Conservation (phyloP, 2,888 invertebrate species). For the Merodon equestris region DNA sequence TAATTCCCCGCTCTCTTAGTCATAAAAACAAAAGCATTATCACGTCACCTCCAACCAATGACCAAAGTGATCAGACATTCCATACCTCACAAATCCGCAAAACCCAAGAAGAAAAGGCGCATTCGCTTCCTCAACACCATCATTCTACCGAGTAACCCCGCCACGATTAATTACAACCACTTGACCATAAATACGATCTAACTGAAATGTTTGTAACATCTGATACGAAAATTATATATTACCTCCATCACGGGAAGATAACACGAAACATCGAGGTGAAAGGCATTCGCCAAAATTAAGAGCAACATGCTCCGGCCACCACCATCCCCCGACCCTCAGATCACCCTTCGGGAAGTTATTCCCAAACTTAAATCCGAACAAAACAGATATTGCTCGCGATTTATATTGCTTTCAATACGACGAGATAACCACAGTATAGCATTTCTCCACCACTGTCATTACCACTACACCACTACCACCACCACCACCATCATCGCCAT, state of each 20-base stretch:
- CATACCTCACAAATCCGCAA: too few relatives aligned
- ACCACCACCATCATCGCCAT: slow-evolving; percentile 13
- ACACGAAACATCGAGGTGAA: slow-evolving; percentile 18
- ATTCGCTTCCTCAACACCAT: too few relatives aligned
- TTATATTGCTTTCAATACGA: slow-evolving; percentile 57
- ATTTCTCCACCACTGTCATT: slow-evolving; percentile 17
- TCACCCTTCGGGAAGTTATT: too few relatives aligned
- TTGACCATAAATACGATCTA: slow-evolving; percentile 55
- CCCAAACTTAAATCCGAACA: neutral
- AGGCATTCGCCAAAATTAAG: too few relatives aligned
- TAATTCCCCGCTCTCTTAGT: too few relatives aligned
- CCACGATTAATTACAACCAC: slow-evolving; percentile 48
- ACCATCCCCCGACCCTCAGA: neutral
- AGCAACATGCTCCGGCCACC: too few relatives aligned
- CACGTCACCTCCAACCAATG: too few relatives aligned
- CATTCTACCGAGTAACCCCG: too few relatives aligned
- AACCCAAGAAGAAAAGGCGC: too few relatives aligned
- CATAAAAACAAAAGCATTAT: too few relatives aligned
- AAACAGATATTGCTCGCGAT: slow-evolving; percentile 31
- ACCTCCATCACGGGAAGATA: slow-evolving; percentile 47
- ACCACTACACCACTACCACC: slow-evolving; percentile 35
- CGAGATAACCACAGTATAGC: slow-evolving; percentile 38
- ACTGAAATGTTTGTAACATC: slow-evolving; percentile 62
- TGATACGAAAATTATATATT: slow-evolving; percentile 66
- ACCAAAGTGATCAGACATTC: too few relatives aligned